A percentile compares a stretch with the other conserved stretches of the same genome.
Evolutionary conservation across 2,113 vertebrate genomes (phyloP).

Genomic region (Megaptera novaeangliae): DNA sequence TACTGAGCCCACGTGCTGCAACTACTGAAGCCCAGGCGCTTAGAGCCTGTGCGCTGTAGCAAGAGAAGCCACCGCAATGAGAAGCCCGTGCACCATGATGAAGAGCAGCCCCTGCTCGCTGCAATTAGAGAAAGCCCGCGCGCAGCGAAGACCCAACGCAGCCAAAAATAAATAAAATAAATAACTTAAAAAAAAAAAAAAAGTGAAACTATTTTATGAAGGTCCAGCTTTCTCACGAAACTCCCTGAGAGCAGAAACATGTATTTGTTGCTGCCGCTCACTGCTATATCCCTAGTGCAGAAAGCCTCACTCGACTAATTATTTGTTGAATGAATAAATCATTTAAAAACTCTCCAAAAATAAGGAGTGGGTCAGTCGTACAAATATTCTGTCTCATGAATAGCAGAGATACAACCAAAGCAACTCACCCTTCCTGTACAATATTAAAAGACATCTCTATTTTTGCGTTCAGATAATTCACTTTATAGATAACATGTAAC

Average conservation of each 20-base stretch:
- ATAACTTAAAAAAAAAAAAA: background rate
- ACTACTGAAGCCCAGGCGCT: too few species aligned
- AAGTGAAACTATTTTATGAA: background rate
- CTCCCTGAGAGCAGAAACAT: background rate
- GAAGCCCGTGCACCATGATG: too few species aligned
- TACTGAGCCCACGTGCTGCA: too few species aligned
- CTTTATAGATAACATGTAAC: background rate
- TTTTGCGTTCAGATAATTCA: background rate
- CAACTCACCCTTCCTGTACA: background rate
- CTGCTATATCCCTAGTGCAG: background rate
- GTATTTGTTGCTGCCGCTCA: background rate
- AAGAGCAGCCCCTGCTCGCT: too few species aligned
- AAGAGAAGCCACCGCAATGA: too few species aligned
- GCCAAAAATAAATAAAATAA: too few species aligned
- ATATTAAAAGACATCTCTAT: background rate
- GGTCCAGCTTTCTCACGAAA: background rate
- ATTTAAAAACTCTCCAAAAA: background rate
- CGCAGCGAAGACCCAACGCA: too few species aligned
- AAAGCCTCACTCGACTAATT: background rate
- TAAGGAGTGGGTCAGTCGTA: background rate
- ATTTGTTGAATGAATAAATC: background rate
- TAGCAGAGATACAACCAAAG: background rate
- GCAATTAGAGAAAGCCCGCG: too few species aligned
- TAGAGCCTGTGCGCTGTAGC: too few species aligned
- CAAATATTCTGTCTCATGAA: background rate